Conservation (phyloP, 2,113 vertebrate species). For the Oncorhynchus clarkii region DNA sequence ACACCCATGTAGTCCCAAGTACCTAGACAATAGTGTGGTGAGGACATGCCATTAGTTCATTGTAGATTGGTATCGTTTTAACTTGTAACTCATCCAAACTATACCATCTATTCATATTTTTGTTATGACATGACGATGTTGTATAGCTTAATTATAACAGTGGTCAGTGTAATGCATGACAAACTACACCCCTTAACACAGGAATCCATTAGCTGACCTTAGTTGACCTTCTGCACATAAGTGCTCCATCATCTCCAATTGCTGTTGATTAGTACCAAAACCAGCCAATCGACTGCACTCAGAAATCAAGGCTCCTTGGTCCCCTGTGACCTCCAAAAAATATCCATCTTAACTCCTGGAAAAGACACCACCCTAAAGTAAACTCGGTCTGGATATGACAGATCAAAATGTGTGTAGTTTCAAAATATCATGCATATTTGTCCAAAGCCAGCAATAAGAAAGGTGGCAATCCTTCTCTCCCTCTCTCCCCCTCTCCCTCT, state of each 20-base stretch:
- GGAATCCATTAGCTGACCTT: no score
- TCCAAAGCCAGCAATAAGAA: neutral
- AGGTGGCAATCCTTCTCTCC: conserved; percentile 29
- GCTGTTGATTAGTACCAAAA: conserved; percentile 48
- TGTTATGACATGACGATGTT: no score
- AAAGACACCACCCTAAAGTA: neutral
- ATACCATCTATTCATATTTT: no score
- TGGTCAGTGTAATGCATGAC: no score
- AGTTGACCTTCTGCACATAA: neutral
- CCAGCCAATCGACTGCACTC: conserved; percentile 45
- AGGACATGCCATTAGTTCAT: no score
- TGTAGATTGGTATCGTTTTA: no score
- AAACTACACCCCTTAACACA: no score
- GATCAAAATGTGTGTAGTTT: neutral
- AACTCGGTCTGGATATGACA: neutral
- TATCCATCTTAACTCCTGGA: neutral
- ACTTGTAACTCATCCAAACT: no score
- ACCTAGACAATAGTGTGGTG: no score
- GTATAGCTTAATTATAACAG: no score
- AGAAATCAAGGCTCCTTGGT: conserved; percentile 44
- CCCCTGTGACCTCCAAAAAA: conserved; percentile 23
- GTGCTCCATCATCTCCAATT: conserved; percentile 49
- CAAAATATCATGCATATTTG: no score
- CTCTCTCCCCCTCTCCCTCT: conserved; percentile 7
- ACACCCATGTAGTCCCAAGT: neutral